These are phyloP conservation scores for Netelia fuscicornis DNA, from an alignment of 2,888 invertebrate species.

Conservation along the genomic window DNA sequence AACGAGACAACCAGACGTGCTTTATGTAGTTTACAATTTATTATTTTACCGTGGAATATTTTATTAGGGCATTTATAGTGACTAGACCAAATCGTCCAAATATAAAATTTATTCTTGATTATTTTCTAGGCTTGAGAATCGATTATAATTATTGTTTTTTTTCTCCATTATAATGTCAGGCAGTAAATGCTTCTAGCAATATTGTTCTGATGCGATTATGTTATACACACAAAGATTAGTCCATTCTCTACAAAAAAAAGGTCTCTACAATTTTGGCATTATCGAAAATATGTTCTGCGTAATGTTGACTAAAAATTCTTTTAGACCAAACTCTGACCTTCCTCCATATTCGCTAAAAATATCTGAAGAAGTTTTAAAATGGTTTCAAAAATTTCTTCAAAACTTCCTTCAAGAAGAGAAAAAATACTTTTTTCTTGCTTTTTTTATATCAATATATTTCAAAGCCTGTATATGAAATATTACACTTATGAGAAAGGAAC, in stretches of 20 bases:
- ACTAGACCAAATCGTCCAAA: not conserved
- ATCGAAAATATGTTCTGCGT: too few relatives aligned
- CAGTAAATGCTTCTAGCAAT: slow-evolving; percentile 38
- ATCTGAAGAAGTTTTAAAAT: too few relatives aligned
- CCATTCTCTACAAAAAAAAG: too few relatives aligned
- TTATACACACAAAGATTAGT: too few relatives aligned
- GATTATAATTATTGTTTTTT: not conserved
- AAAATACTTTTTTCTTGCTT: not conserved
- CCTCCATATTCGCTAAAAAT: too few relatives aligned
- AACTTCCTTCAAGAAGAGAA: too few relatives aligned
- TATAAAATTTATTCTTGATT: slow-evolving; percentile 1
- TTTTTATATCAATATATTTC: not conserved
- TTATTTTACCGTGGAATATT: not conserved
- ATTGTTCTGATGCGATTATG: too few relatives aligned
- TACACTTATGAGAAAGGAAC: slow-evolving; percentile 17
- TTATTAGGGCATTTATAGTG: slow-evolving; percentile 2
- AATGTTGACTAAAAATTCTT: too few relatives aligned
- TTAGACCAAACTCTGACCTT: too few relatives aligned
- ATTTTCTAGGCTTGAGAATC: not conserved
- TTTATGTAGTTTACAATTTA: slow-evolving; percentile 24
- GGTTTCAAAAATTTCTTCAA: too few relatives aligned
- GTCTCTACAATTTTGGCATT: too few relatives aligned
- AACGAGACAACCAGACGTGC: slow-evolving; percentile 28
- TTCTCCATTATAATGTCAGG: not conserved
- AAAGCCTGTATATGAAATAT: not conserved